phyloP scores from a whole-genome alignment of 2,888 invertebrate genomes.

The Glyphotaelius pellucidus region DNA sequence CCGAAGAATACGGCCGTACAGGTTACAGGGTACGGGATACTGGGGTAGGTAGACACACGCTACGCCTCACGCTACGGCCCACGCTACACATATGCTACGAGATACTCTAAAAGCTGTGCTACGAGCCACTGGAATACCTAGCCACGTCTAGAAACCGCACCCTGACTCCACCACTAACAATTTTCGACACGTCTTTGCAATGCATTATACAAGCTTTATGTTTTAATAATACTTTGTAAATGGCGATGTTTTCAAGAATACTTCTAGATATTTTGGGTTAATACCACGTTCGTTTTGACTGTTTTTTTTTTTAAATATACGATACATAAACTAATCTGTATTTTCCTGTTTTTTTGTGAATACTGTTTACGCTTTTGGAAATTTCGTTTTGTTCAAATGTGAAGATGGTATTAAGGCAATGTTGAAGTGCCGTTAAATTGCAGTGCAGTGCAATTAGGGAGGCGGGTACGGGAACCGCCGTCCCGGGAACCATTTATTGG shows the following conservation, averaged over 20 bases:
- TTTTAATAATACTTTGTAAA: background rate
- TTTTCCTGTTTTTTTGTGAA: background rate
- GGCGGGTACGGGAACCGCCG: too few relatives aligned
- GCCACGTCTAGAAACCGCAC: background rate
- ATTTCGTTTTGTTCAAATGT: background rate
- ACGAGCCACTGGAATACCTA: background rate
- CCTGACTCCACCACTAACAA: background rate
- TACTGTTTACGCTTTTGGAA: too few relatives aligned
- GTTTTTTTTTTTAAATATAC: background rate
- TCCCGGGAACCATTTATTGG: too few relatives aligned
- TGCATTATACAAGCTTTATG: background rate
- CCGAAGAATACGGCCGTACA: constrained; percentile 44
- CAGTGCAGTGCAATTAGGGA: too few relatives aligned
- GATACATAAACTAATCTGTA: too few relatives aligned
- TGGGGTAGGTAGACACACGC: background rate
- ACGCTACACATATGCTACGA: background rate
- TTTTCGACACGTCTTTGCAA: constrained; percentile 37
- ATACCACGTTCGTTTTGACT: background rate
- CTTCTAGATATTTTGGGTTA: background rate
- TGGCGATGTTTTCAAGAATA: background rate
- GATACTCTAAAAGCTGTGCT: background rate
- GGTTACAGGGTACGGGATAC: background rate
- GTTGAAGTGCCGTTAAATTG: background rate
- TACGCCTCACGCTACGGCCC: background rate
- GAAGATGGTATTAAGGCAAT: background rate